phyloP scores from a whole-genome alignment of 2,888 invertebrate genomes.

The Tigriopus californicus region DNA sequence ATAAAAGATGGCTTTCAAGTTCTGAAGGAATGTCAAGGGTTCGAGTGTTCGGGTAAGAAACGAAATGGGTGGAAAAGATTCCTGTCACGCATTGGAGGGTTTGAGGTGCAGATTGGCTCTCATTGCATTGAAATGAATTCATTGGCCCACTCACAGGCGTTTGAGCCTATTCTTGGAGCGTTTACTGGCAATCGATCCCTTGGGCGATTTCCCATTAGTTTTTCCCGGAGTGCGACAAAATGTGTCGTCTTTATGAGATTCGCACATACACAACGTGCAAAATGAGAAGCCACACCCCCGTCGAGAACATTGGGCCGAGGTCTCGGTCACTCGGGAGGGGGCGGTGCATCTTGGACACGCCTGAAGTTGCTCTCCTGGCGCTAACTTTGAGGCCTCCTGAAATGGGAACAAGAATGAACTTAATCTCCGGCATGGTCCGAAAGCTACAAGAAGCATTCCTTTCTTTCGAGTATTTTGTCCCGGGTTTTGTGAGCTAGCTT shows the following conservation, averaged over 20 bases:
- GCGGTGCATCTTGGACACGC: conserved; percentile 1
- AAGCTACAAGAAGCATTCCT: too few relatives aligned
- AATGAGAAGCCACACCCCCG: background rate
- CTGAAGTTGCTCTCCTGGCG: background rate
- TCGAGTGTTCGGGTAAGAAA: background rate
- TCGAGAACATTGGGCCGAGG: background rate
- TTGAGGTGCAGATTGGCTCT: too few relatives aligned
- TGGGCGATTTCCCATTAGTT: background rate
- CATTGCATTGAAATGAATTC: too few relatives aligned
- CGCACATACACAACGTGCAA: conserved; percentile 5
- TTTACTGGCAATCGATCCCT: background rate
- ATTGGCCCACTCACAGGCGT: background rate
- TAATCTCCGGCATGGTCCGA: background rate
- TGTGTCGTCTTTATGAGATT: background rate
- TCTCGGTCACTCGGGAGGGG: conserved; percentile 3
- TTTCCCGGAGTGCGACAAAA: background rate
- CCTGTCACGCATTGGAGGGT: too few relatives aligned
- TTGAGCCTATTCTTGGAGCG: background rate
- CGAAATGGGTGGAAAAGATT: too few relatives aligned
- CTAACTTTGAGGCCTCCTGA: conserved; percentile 5
- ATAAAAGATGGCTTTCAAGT: too few relatives aligned
- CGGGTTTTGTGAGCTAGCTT: too few relatives aligned
- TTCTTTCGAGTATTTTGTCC: too few relatives aligned
- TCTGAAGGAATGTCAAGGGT: too few relatives aligned
- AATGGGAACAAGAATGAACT: background rate